Percentiles rank a stretch among this genome's conserved stretches.
These are phyloP conservation scores for Tolmerus cingulatus DNA, from an alignment of 2,888 invertebrate species.

Conservation along the genomic window DNA sequence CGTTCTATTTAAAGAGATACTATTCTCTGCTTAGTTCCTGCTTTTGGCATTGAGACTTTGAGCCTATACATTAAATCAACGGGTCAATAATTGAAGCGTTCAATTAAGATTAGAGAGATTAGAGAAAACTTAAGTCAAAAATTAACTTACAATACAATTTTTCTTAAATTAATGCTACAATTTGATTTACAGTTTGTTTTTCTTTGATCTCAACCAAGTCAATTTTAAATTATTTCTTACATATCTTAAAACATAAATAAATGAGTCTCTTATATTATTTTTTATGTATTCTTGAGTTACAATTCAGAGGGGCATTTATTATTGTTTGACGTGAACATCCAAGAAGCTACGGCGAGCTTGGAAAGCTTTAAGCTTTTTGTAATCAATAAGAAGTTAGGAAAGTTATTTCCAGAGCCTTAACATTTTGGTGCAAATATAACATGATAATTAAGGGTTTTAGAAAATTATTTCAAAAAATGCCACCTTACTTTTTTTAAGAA, in stretches of 20 bases:
- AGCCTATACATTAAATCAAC: background rate
- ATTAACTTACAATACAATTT: background rate
- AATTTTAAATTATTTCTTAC: background rate
- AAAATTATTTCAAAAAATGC: background rate
- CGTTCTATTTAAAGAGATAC: background rate
- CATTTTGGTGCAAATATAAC: background rate
- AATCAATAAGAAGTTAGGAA: background rate
- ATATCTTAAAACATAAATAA: background rate
- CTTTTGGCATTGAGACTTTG: no score
- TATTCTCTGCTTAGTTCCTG: background rate
- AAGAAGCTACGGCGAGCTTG: background rate
- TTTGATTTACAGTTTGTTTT: background rate
- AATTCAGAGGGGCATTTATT: background rate
- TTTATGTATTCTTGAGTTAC: background rate
- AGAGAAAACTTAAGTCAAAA: background rate
- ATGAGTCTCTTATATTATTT: background rate
- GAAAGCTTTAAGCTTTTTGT: background rate
- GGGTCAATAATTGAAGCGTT: background rate
- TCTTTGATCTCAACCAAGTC: background rate
- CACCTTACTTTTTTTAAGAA: background rate
- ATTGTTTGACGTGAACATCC: background rate
- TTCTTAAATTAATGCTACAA: background rate
- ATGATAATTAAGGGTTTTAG: background rate
- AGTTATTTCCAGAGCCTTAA: background rate
- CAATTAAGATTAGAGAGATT: background rate